phyloP scores from a whole-genome alignment of 2,888 invertebrate species.

The Sympetrum striolatum region DNA sequence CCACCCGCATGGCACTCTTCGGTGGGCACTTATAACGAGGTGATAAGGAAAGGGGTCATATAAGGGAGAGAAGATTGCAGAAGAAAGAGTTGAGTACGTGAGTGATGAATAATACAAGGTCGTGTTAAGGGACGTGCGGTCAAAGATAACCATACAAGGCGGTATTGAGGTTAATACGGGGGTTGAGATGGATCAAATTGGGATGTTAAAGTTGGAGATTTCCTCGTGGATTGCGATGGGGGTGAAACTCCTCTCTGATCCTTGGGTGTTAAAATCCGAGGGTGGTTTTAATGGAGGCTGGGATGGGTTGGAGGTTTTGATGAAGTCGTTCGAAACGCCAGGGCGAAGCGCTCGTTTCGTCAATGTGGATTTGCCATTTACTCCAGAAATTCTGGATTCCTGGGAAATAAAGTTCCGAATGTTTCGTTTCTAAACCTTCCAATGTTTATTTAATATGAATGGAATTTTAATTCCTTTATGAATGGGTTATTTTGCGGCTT shows the following conservation, averaged over 20 bases:
- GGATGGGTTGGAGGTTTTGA: neutral
- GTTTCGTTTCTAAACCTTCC: too few species aligned
- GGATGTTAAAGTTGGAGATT: neutral
- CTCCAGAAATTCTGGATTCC: too few species aligned
- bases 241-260: neutral
- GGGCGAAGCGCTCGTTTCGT: too few species aligned
- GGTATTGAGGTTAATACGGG: conserved; percentile 20
- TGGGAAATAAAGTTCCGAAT: too few species aligned
- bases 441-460: too few species aligned
- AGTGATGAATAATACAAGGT: conserved; percentile 25
- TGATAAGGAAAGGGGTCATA: neutral
- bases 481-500: too few species aligned
- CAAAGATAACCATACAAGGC: neutral
- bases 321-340: neutral
- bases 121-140: neutral
- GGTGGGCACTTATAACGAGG: conserved; percentile 1
- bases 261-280: neutral
- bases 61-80: neutral
- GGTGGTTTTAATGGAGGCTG: neutral
- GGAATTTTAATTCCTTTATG: too few species aligned
- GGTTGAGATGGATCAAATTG: neutral
- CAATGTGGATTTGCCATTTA: too few species aligned
- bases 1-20: conserved; percentile 24
- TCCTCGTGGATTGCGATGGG: neutral
- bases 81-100: neutral